A percentile compares a stretch with the other conserved stretches of the same genome.
Conservation (phyloP, 2,888 invertebrate species). For the Torymus auratus region DNA sequence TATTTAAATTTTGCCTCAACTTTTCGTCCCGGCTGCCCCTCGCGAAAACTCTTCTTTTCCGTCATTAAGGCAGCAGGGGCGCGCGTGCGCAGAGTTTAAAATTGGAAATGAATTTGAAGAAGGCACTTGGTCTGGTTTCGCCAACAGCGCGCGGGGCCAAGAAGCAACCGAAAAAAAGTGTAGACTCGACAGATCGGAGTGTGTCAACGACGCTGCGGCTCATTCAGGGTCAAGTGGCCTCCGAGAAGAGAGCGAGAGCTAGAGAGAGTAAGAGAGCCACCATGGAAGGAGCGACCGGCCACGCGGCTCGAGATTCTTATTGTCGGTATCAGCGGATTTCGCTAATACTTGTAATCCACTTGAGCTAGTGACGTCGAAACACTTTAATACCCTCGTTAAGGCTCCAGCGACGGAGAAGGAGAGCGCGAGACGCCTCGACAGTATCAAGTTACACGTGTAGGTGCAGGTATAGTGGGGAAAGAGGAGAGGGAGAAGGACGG, state of each 20-base stretch:
- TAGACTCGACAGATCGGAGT: constrained; percentile 44
- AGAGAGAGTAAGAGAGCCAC: not conserved
- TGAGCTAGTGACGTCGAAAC: constrained; percentile 64
- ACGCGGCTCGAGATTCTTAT: constrained; percentile 54
- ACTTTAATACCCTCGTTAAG: constrained; percentile 69
- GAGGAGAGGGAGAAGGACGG: not conserved
- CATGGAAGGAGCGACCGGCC: no score
- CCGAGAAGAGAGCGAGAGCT: constrained; percentile 35
- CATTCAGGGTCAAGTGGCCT: constrained; percentile 55
- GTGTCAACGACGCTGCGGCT: constrained; percentile 40
- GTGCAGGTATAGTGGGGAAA: not conserved
- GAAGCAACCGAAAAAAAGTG: constrained; percentile 38
- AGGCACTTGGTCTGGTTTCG: constrained; percentile 44
- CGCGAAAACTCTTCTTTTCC: not conserved
- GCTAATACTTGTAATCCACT: constrained; percentile 64
- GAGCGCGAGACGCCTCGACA: constrained; percentile 23
- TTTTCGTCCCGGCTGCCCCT: not conserved
- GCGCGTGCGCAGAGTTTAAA: not conserved
- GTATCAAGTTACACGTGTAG: no score
- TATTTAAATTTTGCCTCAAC: not conserved
- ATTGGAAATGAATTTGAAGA: constrained; percentile 43
- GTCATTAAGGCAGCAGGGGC: constrained; percentile 10
- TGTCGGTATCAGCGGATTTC: constrained; percentile 58
- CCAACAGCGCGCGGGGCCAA: not conserved
- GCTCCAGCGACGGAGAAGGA: constrained; percentile 56